These are phyloP conservation scores for Eristalis intricaria DNA, from an alignment of 2,888 invertebrate species.

Conservation along the genomic window DNA sequence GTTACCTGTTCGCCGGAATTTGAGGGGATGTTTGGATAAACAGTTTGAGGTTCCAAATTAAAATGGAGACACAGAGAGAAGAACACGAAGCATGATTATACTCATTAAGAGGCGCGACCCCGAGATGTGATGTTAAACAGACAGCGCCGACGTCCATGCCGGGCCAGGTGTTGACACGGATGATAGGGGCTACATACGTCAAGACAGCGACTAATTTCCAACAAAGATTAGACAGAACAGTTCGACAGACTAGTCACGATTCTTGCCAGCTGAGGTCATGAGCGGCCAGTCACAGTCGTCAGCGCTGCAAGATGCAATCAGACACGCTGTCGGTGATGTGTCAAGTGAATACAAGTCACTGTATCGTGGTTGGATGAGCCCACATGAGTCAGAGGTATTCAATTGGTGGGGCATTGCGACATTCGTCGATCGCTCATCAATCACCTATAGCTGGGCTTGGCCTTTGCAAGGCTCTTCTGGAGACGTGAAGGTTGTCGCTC, in stretches of 20 bases:
- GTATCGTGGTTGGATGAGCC: neutral
- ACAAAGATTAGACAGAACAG: neutral
- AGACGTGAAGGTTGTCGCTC: too few relatives aligned
- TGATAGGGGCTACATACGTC: neutral
- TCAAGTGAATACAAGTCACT: neutral
- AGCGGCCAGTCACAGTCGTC: neutral
- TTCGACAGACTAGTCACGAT: neutral
- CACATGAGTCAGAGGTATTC: too few relatives aligned
- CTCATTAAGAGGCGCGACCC: slow-evolving; percentile 3
- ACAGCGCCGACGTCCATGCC: neutral
- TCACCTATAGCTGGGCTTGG: too few relatives aligned
- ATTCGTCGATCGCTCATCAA: too few relatives aligned
- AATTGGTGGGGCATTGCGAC: too few relatives aligned
- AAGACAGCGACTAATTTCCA: neutral
- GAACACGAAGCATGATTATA: slow-evolving; percentile 16
- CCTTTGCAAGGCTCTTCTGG: too few relatives aligned
- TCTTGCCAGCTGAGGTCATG: neutral
- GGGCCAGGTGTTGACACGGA: slow-evolving; percentile 1
- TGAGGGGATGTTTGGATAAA: slow-evolving; percentile 4
- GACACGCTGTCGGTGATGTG: neutral
- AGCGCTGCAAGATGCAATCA: neutral
- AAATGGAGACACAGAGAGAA: neutral
- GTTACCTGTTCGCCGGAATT: neutral
- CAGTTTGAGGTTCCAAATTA: neutral
- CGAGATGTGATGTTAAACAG: slow-evolving; percentile 13